These are phyloP conservation scores for Tapirus indicus DNA, from an alignment of 2,797 vertebrate species.

Conservation along the genomic window DNA sequence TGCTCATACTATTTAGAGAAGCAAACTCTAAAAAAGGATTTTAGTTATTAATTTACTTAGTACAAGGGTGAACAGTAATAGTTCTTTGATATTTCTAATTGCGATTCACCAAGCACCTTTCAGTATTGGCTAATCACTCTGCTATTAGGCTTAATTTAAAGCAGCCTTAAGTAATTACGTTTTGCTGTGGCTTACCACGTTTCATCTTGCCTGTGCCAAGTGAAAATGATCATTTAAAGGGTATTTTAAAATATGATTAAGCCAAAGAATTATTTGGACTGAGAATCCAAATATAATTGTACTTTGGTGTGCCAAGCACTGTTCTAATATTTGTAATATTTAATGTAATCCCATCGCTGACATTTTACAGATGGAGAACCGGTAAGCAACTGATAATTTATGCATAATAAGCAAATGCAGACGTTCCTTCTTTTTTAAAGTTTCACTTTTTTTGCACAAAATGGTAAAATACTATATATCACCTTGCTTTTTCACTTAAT, in stretches of 20 bases:
- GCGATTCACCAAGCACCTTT: neutral
- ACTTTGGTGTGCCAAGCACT: neutral
- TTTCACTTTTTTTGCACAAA: neutral
- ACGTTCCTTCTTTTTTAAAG: neutral
- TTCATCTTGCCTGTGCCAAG: constrained; percentile 29
- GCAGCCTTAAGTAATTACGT: constrained; percentile 47
- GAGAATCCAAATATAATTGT: constrained; percentile 30
- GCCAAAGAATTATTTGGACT: constrained; percentile 9
- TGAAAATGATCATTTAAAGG: constrained; percentile 48
- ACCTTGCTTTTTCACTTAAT: neutral
- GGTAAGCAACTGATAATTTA: neutral
- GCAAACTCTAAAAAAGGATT: neutral
- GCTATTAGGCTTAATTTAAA: constrained; percentile 39
- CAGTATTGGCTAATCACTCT: constrained; percentile 29
- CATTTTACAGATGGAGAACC: neutral
- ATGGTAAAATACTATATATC: neutral
- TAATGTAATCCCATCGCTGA: neutral
- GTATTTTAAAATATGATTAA: constrained; percentile 37
- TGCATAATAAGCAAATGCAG: neutral
- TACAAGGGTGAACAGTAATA: neutral
- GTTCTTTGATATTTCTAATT: neutral
- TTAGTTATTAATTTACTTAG: neutral
- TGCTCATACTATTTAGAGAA: neutral
- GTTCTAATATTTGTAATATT: constrained; percentile 2
- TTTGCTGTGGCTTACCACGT: constrained; percentile 15